Conservation (phyloP, 2,113 vertebrate species). For the Vulpes lagopus region DNA sequence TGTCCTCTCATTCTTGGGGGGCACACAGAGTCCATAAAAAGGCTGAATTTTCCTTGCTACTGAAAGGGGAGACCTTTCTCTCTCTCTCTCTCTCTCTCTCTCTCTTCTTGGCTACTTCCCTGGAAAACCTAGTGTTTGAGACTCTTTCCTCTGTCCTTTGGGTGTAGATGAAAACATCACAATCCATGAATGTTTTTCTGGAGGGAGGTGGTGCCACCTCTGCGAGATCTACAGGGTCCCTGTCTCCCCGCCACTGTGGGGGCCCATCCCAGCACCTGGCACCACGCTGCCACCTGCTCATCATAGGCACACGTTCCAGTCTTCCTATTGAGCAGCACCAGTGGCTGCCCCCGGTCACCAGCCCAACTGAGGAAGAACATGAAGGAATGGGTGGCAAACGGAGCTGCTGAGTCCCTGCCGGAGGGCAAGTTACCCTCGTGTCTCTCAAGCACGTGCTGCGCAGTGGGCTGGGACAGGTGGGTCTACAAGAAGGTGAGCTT, state of each 20-base stretch:
- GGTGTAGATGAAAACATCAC: background rate
- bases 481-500: background rate
- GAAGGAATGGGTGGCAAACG: background rate
- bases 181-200: background rate
- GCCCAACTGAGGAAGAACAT: background rate
- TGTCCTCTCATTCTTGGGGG: accelerated
- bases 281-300: too few species aligned
- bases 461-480: too few species aligned
- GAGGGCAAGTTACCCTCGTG: background rate
- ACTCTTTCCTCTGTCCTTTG: background rate
- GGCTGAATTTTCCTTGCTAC: background rate
- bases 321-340: background rate
- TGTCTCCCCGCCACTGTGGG: too few species aligned
- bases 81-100: background rate
- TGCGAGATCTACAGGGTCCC: background rate
- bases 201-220: background rate
- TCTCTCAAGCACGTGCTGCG: background rate
- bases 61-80: background rate
- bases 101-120: background rate
- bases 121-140: background rate
- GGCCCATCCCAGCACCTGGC: background rate
- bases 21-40: background rate
- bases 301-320: background rate
- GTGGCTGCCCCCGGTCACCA: background rate
- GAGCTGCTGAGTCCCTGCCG: background rate